Evolutionary conservation across 2,113 vertebrate species (phyloP).

Genomic region (Corythaeola cristata): DNA sequence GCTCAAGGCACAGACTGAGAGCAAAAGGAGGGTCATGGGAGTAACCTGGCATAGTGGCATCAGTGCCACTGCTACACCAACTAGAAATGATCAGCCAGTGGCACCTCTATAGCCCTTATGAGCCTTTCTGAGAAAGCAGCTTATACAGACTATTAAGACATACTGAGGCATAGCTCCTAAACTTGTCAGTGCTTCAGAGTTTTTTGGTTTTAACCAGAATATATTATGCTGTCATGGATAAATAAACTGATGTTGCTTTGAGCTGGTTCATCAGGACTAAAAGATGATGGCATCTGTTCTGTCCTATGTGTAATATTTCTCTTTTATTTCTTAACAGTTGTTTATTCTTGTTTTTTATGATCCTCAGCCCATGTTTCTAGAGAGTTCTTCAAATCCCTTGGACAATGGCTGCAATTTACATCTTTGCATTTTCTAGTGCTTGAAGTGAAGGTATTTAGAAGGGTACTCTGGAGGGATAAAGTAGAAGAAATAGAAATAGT

Average conservation of each 20-base stretch:
- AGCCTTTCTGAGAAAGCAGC: not conserved
- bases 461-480: conserved; percentile 1
- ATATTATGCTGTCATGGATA: not conserved
- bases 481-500: conserved; percentile 18
- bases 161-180: not conserved
- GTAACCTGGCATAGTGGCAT: not conserved
- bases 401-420: conserved; percentile 5
- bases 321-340: conserved; percentile 26
- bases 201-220: not conserved
- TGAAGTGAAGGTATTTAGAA: conserved; percentile 52
- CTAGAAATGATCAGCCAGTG: not conserved
- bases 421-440: conserved; percentile 46
- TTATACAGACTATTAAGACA: not conserved
- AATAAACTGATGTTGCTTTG: conserved; percentile 37
- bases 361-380: not conserved
- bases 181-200: not conserved
- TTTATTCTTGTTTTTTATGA: not conserved
- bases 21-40: not conserved
- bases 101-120: accelerated
- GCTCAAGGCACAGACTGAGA: not conserved
- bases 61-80: not conserved
- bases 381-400: conserved; percentile 37
- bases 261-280: conserved; percentile 6
- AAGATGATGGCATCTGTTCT: conserved; percentile 32
- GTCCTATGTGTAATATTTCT: conserved; percentile 16